phyloP scores from a whole-genome alignment of 2,888 invertebrate genomes.

The Bombylius major region DNA sequence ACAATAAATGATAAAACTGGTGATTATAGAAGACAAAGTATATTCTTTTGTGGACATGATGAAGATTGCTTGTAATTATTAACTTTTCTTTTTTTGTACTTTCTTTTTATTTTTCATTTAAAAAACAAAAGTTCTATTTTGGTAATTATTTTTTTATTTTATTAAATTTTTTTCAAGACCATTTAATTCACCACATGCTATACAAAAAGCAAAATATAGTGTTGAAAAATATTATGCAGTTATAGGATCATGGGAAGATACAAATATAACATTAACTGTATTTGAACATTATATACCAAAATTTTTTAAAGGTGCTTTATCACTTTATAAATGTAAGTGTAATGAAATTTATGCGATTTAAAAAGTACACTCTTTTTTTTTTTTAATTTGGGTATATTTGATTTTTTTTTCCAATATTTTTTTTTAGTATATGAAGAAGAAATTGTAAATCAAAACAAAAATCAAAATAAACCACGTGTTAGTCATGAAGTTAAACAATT shows the following conservation, averaged over 20 bases:
- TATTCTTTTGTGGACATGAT: conserved; percentile 81
- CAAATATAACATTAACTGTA: conserved; percentile 71
- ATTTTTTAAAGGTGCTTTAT: conserved; percentile 65
- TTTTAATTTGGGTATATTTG: not conserved
- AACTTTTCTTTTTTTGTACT: not conserved
- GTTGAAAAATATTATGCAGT: conserved; percentile 78
- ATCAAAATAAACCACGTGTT: conserved; percentile 73
- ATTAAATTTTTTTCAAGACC: conserved; percentile 45
- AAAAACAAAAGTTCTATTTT: not conserved
- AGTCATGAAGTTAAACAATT: conserved; percentile 70
- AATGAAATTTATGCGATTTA: conserved; percentile 2
- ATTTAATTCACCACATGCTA: conserved; percentile 67
- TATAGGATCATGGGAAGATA: conserved; percentile 76
- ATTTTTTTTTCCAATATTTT: not conserved
- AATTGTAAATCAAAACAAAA: conserved; percentile 57
- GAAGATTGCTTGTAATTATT: conserved; percentile 60
- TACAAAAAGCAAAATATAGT: conserved; percentile 69
- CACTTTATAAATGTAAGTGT: conserved; percentile 60
- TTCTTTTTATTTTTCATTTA: conserved; percentile 1
- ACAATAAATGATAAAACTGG: conserved; percentile 66
- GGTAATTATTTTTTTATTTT: not conserved
- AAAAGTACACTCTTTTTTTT: not conserved
- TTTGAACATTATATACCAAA: conserved; percentile 71
- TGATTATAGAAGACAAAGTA: conserved; percentile 68
- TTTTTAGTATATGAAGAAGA: conserved; percentile 22